phyloP scores from a whole-genome alignment of 2,888 invertebrate species.

The Erebia epiphron region DNA sequence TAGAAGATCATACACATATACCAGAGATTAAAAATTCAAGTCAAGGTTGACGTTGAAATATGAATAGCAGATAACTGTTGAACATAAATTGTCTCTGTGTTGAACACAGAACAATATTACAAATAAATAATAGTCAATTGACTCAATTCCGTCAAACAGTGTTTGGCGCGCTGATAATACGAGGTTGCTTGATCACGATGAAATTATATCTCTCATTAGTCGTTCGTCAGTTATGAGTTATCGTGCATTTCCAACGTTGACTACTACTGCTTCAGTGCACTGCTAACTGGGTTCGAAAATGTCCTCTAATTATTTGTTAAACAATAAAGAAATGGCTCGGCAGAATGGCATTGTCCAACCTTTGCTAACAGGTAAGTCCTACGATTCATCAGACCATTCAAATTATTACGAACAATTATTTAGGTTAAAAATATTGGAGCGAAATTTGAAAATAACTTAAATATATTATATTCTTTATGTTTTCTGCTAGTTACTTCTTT shows the following conservation, averaged over 20 bases:
- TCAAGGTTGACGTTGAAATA: too few species aligned
- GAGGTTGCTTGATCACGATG: conserved; percentile 66
- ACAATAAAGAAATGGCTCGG: conserved; percentile 75
- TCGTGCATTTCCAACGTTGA: conserved; percentile 61
- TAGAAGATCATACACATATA: too few species aligned
- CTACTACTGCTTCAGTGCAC: conserved; percentile 42
- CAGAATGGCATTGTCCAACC: conserved; percentile 95
- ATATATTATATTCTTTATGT: not conserved
- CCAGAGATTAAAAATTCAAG: too few species aligned
- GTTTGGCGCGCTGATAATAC: conserved; percentile 77
- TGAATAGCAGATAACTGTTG: too few species aligned
- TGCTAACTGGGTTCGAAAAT: conserved; percentile 57
- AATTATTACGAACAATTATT: too few species aligned
- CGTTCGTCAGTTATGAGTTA: conserved; percentile 65
- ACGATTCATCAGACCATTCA: not conserved
- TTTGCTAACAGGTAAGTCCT: conserved; percentile 90
- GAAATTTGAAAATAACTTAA: conserved; percentile 52
- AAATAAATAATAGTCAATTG: too few species aligned
- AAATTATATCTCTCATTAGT: conserved; percentile 73
- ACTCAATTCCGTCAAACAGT: conserved; percentile 67
- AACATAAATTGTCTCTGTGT: too few species aligned
- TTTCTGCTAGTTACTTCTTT: not conserved
- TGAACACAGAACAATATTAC: too few species aligned
- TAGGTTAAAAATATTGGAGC: conserved; percentile 48
- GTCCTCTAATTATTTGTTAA: conserved; percentile 64